Percentiles rank a stretch among this genome's conserved stretches.
phyloP scores from a whole-genome alignment of 2,888 invertebrate species.

The Acrocyrtus sp. region DNA sequence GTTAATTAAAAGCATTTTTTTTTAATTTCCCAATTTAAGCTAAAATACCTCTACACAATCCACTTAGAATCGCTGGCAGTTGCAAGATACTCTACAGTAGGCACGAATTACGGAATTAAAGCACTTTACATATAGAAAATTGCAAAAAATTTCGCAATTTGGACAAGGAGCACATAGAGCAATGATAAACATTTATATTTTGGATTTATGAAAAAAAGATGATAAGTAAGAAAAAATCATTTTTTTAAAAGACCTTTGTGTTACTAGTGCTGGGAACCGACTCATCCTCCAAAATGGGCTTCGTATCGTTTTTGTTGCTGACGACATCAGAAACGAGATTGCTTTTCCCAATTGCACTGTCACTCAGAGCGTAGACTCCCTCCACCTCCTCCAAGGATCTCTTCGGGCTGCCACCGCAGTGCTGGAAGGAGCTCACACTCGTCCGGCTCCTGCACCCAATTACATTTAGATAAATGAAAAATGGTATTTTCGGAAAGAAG shows the following conservation, averaged over 20 bases:
- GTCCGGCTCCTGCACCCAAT: conserved; percentile 46
- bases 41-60: too few species aligned
- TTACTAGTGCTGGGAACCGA: conserved; percentile 14
- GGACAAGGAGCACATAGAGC: too few species aligned
- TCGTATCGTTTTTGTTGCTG: conserved; percentile 20
- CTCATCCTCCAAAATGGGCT: conserved; percentile 14
- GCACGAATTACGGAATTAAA: too few species aligned
- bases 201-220: too few species aligned
- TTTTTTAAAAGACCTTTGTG: conserved; percentile 22
- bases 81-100: too few species aligned
- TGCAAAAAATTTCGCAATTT: neutral
- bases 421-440: conserved; percentile 51
- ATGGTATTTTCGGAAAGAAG: neutral
- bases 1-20: too few species aligned
- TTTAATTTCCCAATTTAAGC: too few species aligned
- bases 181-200: too few species aligned
- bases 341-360: conserved; percentile 42
- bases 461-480: conserved; percentile 14
- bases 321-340: conserved; percentile 41
- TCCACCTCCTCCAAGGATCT: conserved; percentile 47
- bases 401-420: conserved; percentile 39
- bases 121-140: neutral
- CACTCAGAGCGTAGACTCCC: conserved; percentile 36
- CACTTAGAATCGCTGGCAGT: too few species aligned
- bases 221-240: too few species aligned